These are phyloP conservation scores for Rutpela maculata DNA, from an alignment of 2,888 invertebrate species.

Conservation along the genomic window DNA sequence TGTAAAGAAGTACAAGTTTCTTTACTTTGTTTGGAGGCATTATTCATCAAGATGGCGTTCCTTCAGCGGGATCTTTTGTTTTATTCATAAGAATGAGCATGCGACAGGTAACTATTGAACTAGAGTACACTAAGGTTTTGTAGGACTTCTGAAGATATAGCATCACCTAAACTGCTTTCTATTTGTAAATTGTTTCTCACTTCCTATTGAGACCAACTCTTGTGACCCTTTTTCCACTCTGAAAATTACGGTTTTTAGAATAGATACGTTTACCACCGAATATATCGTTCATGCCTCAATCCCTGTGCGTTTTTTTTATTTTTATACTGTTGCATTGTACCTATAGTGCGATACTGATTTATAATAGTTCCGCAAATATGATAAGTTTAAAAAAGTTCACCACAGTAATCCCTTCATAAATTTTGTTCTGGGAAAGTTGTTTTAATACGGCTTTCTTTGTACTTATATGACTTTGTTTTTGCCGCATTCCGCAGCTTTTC, in stretches of 20 bases:
- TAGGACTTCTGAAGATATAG: constrained; percentile 40
- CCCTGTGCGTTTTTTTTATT: not conserved
- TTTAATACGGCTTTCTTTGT: not conserved
- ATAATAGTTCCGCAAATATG: not conserved
- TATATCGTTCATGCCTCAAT: constrained; percentile 5
- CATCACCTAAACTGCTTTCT: constrained; percentile 41
- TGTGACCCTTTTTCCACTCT: constrained; percentile 26
- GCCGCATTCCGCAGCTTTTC: not conserved
- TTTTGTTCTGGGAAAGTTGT: not conserved
- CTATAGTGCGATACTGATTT: not conserved
- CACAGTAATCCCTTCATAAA: not conserved
- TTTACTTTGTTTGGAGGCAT: constrained; percentile 53
- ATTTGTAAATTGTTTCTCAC: constrained; percentile 48
- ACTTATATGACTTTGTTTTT: not conserved
- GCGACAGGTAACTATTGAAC: constrained; percentile 60
- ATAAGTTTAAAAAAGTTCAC: constrained; percentile 1
- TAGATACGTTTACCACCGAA: constrained; percentile 15
- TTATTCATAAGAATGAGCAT: constrained; percentile 57
- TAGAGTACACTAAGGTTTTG: constrained; percentile 53
- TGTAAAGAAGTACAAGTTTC: constrained; percentile 48
- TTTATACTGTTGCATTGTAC: not conserved
- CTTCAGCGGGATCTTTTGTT: constrained; percentile 56
- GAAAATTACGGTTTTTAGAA: constrained; percentile 25
- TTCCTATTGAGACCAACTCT: constrained; percentile 24
- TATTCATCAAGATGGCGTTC: constrained; percentile 58